Percentiles rank a stretch among this genome's conserved stretches.
These are phyloP conservation scores for Ceratitis capitata DNA, from an alignment of 1,140 invertebrate genomes.

Conservation along the genomic window DNA sequence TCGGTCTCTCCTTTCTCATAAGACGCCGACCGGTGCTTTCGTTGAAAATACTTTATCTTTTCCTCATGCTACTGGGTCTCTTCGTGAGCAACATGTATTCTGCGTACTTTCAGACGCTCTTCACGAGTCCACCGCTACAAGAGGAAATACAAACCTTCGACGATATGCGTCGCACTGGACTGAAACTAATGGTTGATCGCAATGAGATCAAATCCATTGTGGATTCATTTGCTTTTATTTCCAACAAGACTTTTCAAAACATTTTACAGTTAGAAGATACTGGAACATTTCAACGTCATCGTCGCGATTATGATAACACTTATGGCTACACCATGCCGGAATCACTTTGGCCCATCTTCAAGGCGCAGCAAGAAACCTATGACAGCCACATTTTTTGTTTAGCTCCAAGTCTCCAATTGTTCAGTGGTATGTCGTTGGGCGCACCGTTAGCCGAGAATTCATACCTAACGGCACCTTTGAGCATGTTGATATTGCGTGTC, in stretches of 20 bases:
- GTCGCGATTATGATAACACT: background rate
- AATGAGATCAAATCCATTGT: background rate
- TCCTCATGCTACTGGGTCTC: background rate
- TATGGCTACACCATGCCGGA: background rate
- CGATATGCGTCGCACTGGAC: background rate
- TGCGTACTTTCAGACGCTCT: background rate
- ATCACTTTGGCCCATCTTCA: background rate
- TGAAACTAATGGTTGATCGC: background rate
- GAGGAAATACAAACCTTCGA: background rate
- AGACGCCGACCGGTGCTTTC: background rate
- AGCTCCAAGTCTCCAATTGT: background rate
- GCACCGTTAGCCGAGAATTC: background rate
- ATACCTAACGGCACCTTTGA: background rate
- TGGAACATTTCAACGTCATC: background rate
- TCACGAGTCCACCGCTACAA: background rate
- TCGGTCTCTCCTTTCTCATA: constrained; percentile 52
- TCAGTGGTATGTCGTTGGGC: background rate
- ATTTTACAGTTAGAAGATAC: background rate
- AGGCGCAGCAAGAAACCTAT: background rate
- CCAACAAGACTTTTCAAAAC: no score
- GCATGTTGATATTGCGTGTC: background rate
- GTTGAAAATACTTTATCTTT: background rate
- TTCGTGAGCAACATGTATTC: background rate
- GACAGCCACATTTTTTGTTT: background rate
- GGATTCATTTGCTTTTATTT: background rate